phyloP scores from a whole-genome alignment of 2,113 vertebrate species.

The pig (Sus scrofa) region T2T-Sscrofa CM000827.6:59472501-59473000 shows the following conservation, averaged over 20 bases:
- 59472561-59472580: neutral
- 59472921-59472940: neutral
- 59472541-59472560: neutral
- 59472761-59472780: neutral
- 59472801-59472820: neutral
- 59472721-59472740: neutral
- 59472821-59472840: neutral
- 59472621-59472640: neutral
- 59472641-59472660: neutral
- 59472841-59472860: neutral
- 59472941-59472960: neutral
- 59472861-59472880: neutral
- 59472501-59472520: neutral
- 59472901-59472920: neutral
- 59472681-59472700: no score
- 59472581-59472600: neutral
- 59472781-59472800: neutral
- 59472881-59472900: neutral
- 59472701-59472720: no score
- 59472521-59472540: neutral
- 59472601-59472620: neutral
- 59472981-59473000: neutral
- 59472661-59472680: neutral
- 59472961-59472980: neutral
- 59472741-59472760: neutral